Evolutionary conservation across 2,113 vertebrate genomes (phyloP).

Genomic region (Cyanistes caeruleus): DNA sequence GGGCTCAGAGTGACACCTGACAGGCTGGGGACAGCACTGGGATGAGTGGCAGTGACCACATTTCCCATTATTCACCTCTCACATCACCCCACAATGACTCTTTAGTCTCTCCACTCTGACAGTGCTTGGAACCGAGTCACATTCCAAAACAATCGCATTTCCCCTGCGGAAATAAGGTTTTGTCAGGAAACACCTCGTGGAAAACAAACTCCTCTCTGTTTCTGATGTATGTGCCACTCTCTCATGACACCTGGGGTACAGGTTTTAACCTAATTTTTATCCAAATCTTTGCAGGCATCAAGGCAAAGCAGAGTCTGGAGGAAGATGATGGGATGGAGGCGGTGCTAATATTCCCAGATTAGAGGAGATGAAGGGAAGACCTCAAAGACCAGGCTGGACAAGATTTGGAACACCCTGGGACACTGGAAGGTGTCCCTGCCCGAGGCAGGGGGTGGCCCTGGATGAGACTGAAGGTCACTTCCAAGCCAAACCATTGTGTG

Average conservation of each 20-base stretch:
- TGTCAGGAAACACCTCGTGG: neutral
- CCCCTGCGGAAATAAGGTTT: fast-evolving
- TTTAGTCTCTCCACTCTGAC: neutral
- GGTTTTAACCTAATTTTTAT: neutral
- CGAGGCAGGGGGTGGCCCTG: neutral
- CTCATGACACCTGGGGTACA: neutral
- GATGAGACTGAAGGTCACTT: neutral
- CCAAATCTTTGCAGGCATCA: neutral
- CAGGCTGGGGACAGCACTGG: neutral
- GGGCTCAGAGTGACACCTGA: neutral
- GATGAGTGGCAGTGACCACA: neutral
- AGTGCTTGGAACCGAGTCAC: neutral
- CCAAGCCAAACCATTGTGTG: fast-evolving
- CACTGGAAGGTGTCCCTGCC: neutral
- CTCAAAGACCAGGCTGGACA: neutral
- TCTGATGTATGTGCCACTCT: neutral
- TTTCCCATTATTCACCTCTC: neutral
- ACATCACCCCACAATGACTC: neutral
- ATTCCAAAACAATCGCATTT: neutral
- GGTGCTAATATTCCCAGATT: neutral
- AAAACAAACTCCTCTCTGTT: neutral
- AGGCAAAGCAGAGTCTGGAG: neutral
- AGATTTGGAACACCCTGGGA: neutral
- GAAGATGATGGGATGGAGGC: neutral
- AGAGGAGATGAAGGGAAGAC: neutral